phyloP scores from a whole-genome alignment of 2,797 vertebrate genomes.

The Lemur catta region DNA sequence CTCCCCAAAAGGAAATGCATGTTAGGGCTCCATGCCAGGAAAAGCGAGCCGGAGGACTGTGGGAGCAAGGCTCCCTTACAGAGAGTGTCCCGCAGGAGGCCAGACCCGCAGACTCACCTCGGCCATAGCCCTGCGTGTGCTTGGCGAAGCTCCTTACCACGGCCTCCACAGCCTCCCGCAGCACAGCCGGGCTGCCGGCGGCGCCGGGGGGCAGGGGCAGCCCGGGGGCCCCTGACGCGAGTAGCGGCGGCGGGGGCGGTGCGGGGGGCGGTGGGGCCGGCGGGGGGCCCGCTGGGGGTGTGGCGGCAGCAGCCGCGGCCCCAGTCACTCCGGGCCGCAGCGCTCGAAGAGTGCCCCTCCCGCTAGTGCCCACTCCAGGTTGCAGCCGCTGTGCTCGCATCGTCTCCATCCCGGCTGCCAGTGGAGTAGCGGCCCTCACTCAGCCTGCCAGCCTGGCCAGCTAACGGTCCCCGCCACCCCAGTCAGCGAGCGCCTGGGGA shows the following conservation, averaged over 20 bases:
- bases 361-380: constrained; percentile 86
- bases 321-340: constrained; percentile 90
- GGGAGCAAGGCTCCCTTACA: constrained; percentile 3
- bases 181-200: constrained; percentile 92
- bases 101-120: constrained; percentile 86
- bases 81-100: not conserved
- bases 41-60: constrained; percentile 31
- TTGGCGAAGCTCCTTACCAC: constrained; percentile 98
- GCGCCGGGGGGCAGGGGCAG: constrained; percentile 83
- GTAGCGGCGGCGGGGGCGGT: constrained; percentile 81
- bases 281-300: constrained; percentile 86
- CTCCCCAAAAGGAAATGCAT: constrained; percentile 73
- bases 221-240: constrained; percentile 86
- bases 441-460: constrained; percentile 66
- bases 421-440: not conserved
- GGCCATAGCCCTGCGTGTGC: constrained; percentile 96
- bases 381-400: constrained; percentile 90
- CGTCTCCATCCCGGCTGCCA: constrained; percentile 88
- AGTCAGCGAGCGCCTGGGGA: constrained; percentile 25
- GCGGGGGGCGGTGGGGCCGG: constrained; percentile 89
- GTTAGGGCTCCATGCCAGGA: constrained; percentile 58
- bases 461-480: constrained; percentile 63
- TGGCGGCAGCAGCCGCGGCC: constrained; percentile 83
- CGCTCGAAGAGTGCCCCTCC: constrained; percentile 89
- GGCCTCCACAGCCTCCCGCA: constrained; percentile 96